phyloP scores from a whole-genome alignment of 1,140 invertebrate species.

The Tetramorium alpestre region DNA sequence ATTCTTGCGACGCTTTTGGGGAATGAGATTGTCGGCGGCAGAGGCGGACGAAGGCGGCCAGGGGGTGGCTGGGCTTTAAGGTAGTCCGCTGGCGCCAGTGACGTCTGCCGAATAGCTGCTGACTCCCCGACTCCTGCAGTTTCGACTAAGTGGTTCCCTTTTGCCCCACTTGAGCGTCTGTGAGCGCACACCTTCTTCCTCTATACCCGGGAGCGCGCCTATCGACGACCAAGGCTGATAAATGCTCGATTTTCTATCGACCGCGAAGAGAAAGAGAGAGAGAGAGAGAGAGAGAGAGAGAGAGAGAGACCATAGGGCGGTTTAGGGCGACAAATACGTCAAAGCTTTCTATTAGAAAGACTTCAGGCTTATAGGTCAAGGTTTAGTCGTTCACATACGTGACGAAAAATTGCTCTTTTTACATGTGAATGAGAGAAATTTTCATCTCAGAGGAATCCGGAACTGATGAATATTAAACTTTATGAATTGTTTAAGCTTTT shows the following conservation, averaged over 20 bases:
- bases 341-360: background rate
- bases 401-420: background rate
- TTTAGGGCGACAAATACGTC: background rate
- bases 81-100: constrained; percentile 84
- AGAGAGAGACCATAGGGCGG: background rate
- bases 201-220: constrained; percentile 10
- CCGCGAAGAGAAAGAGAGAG: background rate
- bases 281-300: too few species aligned
- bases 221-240: constrained; percentile 13
- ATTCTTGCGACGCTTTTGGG: constrained; percentile 84
- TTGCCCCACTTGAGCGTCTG: constrained; percentile 72
- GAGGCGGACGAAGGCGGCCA: constrained; percentile 32
- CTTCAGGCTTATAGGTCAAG: constrained; percentile 13
- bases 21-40: constrained; percentile 80
- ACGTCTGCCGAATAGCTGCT: constrained; percentile 81
- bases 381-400: background rate
- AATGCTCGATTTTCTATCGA: constrained; percentile 66
- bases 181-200: constrained; percentile 65
- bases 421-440: background rate
- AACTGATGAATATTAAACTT: constrained; percentile 11
- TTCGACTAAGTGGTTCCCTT: constrained; percentile 80
- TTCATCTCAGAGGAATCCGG: background rate
- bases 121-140: constrained; percentile 79
- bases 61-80: constrained; percentile 77
- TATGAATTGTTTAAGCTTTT: background rate